Conservation (phyloP, 2,888 invertebrate genomes). For the Morpho helenor region DNA sequence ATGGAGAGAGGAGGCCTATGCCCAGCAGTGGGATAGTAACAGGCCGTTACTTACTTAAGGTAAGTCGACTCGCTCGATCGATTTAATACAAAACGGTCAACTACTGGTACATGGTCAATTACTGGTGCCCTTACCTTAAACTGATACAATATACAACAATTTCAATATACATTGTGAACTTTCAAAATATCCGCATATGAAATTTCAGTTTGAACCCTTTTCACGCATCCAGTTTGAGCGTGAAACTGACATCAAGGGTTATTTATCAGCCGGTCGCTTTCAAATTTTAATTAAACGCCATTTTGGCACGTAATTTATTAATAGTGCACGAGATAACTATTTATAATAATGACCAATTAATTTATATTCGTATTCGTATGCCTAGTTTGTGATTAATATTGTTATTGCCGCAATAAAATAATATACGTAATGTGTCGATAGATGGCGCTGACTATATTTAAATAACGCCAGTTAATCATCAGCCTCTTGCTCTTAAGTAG, state of each 20-base stretch:
- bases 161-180: constrained; percentile 1
- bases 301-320: constrained; percentile 56
- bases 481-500: too few relatives aligned
- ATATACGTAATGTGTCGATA: too few relatives aligned
- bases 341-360: constrained; percentile 27
- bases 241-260: constrained; percentile 57
- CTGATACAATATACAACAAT: not conserved
- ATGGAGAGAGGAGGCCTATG: too few relatives aligned
- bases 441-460: too few relatives aligned
- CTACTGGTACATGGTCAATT: too few relatives aligned
- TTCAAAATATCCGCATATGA: constrained; percentile 16
- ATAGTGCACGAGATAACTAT: constrained; percentile 31
- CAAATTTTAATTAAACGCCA: constrained; percentile 70
- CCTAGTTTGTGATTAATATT: too few relatives aligned
- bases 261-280: constrained; percentile 61
- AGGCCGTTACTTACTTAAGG: too few relatives aligned
- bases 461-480: too few relatives aligned
- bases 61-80: too few relatives aligned
- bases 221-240: constrained; percentile 28
- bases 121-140: not conserved
- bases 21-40: too few relatives aligned
- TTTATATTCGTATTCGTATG: constrained; percentile 14
- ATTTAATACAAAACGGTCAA: too few relatives aligned
- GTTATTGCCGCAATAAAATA: too few relatives aligned
- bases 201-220: constrained; percentile 16